Percentiles rank a stretch among this genome's conserved stretches.
phyloP scores from a whole-genome alignment of 2,888 invertebrate species.

The Chrysolina haemoptera region DNA sequence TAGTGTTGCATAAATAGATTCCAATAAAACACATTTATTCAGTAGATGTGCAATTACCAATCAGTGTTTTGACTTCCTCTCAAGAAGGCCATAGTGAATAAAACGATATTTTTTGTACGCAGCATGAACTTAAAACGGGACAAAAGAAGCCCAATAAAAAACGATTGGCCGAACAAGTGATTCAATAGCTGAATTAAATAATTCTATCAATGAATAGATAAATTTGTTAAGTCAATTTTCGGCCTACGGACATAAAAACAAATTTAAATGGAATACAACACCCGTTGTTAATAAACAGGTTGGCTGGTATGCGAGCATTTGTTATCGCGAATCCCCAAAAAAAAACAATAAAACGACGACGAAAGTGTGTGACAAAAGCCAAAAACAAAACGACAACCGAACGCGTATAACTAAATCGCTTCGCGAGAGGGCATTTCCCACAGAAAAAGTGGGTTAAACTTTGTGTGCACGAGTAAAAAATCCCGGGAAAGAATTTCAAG shows the following conservation, averaged over 20 bases:
- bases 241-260: slow-evolving; percentile 46
- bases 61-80: neutral
- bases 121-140: slow-evolving; percentile 22
- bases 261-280: slow-evolving; percentile 44
- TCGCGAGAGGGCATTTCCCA: slow-evolving; percentile 48
- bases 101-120: neutral
- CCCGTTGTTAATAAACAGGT: slow-evolving; percentile 39
- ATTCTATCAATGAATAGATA: slow-evolving; percentile 65
- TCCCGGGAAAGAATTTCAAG: slow-evolving; percentile 51
- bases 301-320: slow-evolving; percentile 14
- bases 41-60: neutral
- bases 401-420: slow-evolving; percentile 40
- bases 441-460: slow-evolving; percentile 56
- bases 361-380: slow-evolving; percentile 28
- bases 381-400: slow-evolving; percentile 26
- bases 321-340: slow-evolving; percentile 15
- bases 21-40: slow-evolving; percentile 19
- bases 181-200: slow-evolving; percentile 65
- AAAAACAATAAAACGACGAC: slow-evolving; percentile 21
- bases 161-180: slow-evolving; percentile 53
- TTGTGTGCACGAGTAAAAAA: slow-evolving; percentile 44
- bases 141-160: slow-evolving; percentile 43
- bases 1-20: slow-evolving; percentile 23
- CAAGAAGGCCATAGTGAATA: neutral
- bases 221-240: slow-evolving; percentile 67